Evolutionary conservation across 37 sponge, comb jelly and placozoan genomes (phyloP).

Genomic region (Chondrosia reniformis): DNA sequence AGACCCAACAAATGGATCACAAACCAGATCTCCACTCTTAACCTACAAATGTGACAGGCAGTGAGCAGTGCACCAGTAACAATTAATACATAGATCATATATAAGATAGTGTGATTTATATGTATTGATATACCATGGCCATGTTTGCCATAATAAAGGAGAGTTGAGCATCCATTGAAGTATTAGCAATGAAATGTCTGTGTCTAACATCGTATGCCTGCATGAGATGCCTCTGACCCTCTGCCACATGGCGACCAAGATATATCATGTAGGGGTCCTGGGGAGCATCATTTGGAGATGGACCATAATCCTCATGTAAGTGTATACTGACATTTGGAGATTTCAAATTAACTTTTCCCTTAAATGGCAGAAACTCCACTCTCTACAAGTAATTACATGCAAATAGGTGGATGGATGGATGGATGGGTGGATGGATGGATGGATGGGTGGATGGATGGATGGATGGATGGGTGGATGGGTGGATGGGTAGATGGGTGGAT

Average conservation of each 20-base stretch:
- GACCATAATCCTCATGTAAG: conserved; percentile 80
- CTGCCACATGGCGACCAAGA: conserved; percentile 63
- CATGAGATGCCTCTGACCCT: conserved; percentile 73
- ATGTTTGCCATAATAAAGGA: conserved; percentile 93
- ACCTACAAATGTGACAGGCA: conserved; percentile 50
- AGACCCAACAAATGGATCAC: conserved; percentile 94
- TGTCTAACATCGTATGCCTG: conserved; percentile 66
- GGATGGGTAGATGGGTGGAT: too few species aligned
- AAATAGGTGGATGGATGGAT: not conserved
- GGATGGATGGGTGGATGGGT: too few species aligned
- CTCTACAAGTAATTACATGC: conserved; percentile 21
- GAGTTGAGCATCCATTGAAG: conserved; percentile 93
- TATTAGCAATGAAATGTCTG: conserved; percentile 89
- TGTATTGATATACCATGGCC: conserved; percentile 55
- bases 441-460: too few species aligned
- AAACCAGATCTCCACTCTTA: conserved; percentile 60
- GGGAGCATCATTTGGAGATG: conserved; percentile 39
- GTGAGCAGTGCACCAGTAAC: not conserved
- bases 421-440: too few species aligned
- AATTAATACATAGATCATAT: not conserved
- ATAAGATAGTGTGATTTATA: not conserved
- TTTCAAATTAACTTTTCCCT: conserved; percentile 63
- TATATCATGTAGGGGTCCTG: conserved; percentile 57
- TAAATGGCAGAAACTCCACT: conserved; percentile 69
- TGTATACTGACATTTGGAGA: conserved; percentile 52